These are phyloP conservation scores for Hemicordylus capensis DNA, from an alignment of 2,113 vertebrate species.

Conservation along the genomic window DNA sequence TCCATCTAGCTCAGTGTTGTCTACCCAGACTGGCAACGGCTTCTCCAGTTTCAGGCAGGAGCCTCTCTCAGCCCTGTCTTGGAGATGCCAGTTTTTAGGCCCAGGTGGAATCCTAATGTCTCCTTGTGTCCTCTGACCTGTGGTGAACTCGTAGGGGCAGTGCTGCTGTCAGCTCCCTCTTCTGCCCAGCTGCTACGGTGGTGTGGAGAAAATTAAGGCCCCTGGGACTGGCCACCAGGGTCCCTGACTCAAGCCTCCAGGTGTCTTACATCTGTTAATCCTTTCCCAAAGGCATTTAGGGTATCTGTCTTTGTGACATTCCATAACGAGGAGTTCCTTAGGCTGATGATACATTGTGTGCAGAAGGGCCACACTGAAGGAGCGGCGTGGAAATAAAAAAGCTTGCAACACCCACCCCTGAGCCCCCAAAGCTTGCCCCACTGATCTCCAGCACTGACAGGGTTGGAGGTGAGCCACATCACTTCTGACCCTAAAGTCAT, in stretches of 20 bases:
- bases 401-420: background rate
- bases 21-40: too few relatives aligned
- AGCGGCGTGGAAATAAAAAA: background rate
- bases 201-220: background rate
- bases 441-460: background rate
- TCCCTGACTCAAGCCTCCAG: background rate
- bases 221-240: background rate
- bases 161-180: background rate
- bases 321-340: too few relatives aligned
- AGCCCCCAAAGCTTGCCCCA: background rate
- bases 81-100: too few relatives aligned
- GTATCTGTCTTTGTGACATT: background rate
- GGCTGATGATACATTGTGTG: background rate
- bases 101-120: background rate
- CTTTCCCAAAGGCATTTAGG: background rate
- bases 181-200: background rate
- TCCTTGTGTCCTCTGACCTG: background rate
- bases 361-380: background rate
- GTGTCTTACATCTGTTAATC: background rate
- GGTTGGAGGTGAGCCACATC: background rate
- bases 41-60: too few relatives aligned
- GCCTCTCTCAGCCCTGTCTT: too few relatives aligned
- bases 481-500: background rate
- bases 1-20: too few relatives aligned
- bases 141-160: background rate